Evolutionary conservation across 2,113 vertebrate genomes (phyloP), one percentile per base, ranked within the genome.

Genomic region (Colossoma macropomum): DNA sequence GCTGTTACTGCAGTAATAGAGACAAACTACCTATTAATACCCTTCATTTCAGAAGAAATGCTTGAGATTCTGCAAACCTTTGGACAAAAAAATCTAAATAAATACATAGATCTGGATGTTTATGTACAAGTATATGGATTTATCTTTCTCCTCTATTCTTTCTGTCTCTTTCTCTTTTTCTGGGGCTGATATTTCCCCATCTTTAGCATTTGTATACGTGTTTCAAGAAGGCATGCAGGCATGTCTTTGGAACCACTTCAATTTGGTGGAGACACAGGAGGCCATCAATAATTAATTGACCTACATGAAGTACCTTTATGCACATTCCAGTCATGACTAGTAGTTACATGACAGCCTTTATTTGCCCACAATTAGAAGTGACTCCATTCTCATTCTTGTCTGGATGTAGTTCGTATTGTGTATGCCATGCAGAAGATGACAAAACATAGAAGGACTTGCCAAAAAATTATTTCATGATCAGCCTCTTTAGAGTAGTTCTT

Each of bases 131-230:
- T 4, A 45, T 45, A 45, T 9, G 4, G 4, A 4, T 11, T 45
- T 9, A 11, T 45, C 41, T 45, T 45, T 45, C 41, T 45, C 3
- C 3, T 7, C 3, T 38, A 38, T 27, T 50, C 48, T 27, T 95
- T 96, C 95, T 19, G 1, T 52, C 50, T 8, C 17, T 52, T 19
- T n/a, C 16, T 52, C 95, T 94, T 95, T 94, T 93, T 94, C 91
- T 93, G 94, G 94, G 93, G 95, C 92, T 95, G 95, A 94, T 94
- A 94, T 54, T 45, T 11, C 93, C 92, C 94, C 95, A 95, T 59
- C 1, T 7, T 4, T 59, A 15, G 21, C 56, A 9, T n/a, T 19
- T 2, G 52, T 54, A 8, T 54, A 15, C 1, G 52, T 54, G 52
- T 59, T 60, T 27, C 25, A 62, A 11, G 23, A 62, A 25, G 59